Conservation (phyloP, 2,113 vertebrate genomes). For the Ranitomeya variabilis region DNA sequence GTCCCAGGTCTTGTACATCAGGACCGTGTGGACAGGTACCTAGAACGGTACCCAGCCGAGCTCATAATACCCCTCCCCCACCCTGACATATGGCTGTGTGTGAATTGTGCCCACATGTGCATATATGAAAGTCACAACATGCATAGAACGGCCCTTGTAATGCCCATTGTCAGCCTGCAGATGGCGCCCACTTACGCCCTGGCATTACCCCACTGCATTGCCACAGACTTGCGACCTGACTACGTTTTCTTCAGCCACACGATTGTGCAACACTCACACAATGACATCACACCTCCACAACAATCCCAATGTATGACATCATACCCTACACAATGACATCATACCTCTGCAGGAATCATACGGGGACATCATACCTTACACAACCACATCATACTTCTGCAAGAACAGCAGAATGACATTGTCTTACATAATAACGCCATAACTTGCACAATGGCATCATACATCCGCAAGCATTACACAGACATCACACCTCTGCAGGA, state of each 20-base stretch:
- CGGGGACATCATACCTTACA: no score
- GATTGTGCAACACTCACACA: slow-evolving; percentile 45
- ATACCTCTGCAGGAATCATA: no score
- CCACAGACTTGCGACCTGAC: background rate
- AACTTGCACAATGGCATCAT: no score
- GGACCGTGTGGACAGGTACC: slow-evolving; percentile 11
- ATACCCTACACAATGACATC: background rate
- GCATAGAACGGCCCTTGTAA: slow-evolving; percentile 41
- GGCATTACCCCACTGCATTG: slow-evolving; percentile 13
- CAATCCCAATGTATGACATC: background rate
- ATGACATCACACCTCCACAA: background rate
- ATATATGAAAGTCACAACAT: slow-evolving; percentile 47
- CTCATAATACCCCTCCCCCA: background rate
- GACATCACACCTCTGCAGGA: no score
- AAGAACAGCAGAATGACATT: no score
- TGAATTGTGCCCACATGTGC: slow-evolving; percentile 45
- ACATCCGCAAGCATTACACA: no score
- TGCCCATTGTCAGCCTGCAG: slow-evolving; percentile 30
- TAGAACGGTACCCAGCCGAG: slow-evolving; percentile 40
- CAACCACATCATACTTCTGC: no score
- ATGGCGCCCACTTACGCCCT: background rate
- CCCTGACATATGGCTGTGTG: slow-evolving; percentile 36
- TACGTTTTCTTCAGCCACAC: background rate
- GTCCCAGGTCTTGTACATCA: background rate
- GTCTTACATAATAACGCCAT: no score